Conservation (phyloP, 2,113 vertebrate genomes). For the Upupa epops region DNA sequence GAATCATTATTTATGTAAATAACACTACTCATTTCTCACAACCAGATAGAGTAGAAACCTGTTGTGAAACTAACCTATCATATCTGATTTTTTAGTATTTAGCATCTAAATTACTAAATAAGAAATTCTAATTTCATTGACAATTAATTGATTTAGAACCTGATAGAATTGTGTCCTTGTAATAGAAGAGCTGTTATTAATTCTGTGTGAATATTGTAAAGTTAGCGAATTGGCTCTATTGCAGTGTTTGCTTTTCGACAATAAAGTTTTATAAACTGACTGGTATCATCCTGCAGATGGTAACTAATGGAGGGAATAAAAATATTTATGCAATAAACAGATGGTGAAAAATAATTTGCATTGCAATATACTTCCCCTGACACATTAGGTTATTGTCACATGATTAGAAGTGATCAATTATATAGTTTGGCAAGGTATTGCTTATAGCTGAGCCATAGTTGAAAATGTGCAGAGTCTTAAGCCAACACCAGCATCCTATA, state of each 20-base stretch:
- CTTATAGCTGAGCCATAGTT: background rate
- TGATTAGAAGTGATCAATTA: background rate
- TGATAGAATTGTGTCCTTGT: background rate
- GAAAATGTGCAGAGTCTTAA: background rate
- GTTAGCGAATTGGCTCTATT: background rate
- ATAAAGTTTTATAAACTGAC: background rate
- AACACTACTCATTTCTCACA: background rate
- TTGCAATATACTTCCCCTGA: background rate
- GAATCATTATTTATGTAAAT: background rate
- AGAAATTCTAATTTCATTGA: background rate
- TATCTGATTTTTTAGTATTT: background rate
- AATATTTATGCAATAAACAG: background rate
- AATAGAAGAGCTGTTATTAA: background rate
- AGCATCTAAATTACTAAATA: background rate
- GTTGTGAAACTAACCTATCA: background rate
- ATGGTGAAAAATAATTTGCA: background rate
- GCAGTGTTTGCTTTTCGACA: background rate
- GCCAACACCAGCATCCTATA: background rate
- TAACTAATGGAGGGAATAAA: background rate
- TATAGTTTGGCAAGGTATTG: background rate
- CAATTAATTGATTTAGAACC: background rate
- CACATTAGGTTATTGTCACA: background rate
- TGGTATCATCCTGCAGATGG: constrained; percentile 3
- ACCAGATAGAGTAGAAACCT: background rate
- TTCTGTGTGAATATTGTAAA: background rate